Percentiles rank a stretch among this genome's conserved stretches.
phyloP scores from a whole-genome alignment of 2,888 invertebrate species.

The Drosophila multiciliata region DNA sequence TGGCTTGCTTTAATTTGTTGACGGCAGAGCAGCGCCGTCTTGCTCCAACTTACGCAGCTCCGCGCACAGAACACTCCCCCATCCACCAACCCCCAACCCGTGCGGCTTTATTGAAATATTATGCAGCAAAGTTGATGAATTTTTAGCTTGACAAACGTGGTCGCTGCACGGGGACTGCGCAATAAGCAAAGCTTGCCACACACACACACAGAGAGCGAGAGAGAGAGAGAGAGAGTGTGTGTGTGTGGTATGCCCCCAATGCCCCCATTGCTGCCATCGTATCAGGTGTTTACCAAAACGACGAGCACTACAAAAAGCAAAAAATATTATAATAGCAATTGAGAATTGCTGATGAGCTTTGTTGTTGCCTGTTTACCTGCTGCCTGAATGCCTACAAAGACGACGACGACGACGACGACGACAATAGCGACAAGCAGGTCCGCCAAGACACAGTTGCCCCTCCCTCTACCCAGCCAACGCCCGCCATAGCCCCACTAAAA shows the following conservation, averaged over 20 bases:
- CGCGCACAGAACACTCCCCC: neutral
- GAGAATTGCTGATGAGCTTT: slow-evolving; percentile 80
- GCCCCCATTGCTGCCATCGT: slow-evolving; percentile 51
- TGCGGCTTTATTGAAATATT: slow-evolving; percentile 75
- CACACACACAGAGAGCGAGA: neutral
- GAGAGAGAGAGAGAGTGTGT: neutral
- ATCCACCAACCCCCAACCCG: neutral
- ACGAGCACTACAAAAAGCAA: slow-evolving; percentile 46
- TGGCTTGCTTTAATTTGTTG: slow-evolving; percentile 75
- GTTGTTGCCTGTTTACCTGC: slow-evolving; percentile 44
- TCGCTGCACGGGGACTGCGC: slow-evolving; percentile 68
- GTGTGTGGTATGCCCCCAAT: slow-evolving; percentile 10
- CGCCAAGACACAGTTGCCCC: slow-evolving; percentile 31
- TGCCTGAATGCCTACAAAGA: slow-evolving; percentile 26
- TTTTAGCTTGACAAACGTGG: slow-evolving; percentile 68
- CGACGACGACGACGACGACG: slow-evolving; percentile 5
- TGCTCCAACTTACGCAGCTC: neutral
- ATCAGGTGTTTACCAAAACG: slow-evolving; percentile 73
- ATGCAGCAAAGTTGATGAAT: slow-evolving; percentile 81
- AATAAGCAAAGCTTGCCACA: slow-evolving; percentile 67
- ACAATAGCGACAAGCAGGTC: slow-evolving; percentile 25
- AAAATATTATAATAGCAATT: slow-evolving; percentile 81
- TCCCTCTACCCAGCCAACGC: neutral
- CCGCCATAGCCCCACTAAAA: slow-evolving; percentile 19
- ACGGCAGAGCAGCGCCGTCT: slow-evolving; percentile 42